Evolutionary conservation across 2,113 vertebrate species (phyloP), one percentile per base, ranked within the genome.

Genomic region (Pterocles gutturalis): DNA sequence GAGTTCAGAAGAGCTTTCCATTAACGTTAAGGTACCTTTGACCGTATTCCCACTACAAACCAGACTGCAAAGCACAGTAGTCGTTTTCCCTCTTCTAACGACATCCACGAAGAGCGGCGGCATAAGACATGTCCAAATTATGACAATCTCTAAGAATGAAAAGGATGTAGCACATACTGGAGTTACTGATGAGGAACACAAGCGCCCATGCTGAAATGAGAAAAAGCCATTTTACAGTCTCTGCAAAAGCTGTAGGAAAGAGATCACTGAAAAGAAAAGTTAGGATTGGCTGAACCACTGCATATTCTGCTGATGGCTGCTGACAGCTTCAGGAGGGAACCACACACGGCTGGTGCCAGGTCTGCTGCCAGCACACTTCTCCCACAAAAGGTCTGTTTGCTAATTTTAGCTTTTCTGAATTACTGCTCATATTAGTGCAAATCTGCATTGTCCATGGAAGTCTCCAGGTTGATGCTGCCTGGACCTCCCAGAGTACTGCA

Each of bases 151-250:
- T 80, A 78, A 65, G 45, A 91, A 41, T 7, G 25, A 71, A 90
- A 92, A 89, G 89, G 90, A 96, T 79, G 41, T 93, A 94, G 77
- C 95, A 92, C 70, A 0, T 89, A 90, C 92, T 93, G 96, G 65
- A 92, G 80, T 95, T 95, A 93, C 95, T 94, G 96, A 97, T 93
- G 96, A 95, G 83, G 83, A 96, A 93, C 72, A 66, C 90, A 92
- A 97, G 86, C 80, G 84, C 17, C 77, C 83, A 76, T 16, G 49
- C 41, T 60, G 61, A 90, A 92, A 95, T 10, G 55, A 93, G 28
- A 95, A 95, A 86, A 80, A 93, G 46, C 4, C 33, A n/a, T 95
- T 94, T 91, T 54, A 54, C 57, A 67, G 83, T 60, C 60, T 75
- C 76, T 93, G 86, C 70, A 84, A 95, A 95, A 93, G 72, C 7